Evolutionary conservation across 92 coral and sea anemone species (phyloP).

Genomic region (Siderastrea radians): DNA sequence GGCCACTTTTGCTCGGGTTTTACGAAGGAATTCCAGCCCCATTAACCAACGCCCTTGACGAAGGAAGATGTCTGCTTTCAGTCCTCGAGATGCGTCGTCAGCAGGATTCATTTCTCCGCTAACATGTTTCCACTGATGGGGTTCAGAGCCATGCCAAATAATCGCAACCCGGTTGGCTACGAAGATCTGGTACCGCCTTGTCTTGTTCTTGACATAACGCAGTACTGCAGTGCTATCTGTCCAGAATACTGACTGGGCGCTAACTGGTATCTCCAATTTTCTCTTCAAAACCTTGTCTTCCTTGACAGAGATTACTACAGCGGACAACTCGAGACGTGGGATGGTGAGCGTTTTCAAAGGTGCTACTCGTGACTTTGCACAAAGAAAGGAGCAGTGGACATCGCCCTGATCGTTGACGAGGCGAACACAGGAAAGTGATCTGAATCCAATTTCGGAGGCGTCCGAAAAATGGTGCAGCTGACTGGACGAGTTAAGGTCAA

Average conservation of each 20-base stretch:
- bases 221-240: too few relatives aligned
- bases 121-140: slow-evolving; percentile 21
- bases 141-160: slow-evolving; percentile 23
- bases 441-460: slow-evolving; percentile 25
- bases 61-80: slow-evolving; percentile 15
- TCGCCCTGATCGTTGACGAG: neutral
- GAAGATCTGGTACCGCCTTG: slow-evolving; percentile 37
- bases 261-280: slow-evolving; percentile 1
- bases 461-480: slow-evolving; percentile 21
- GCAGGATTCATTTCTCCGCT: slow-evolving; percentile 30
- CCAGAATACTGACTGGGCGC: too few relatives aligned
- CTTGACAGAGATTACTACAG: slow-evolving; percentile 14
- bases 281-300: neutral
- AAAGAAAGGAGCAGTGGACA: slow-evolving; percentile 17
- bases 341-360: slow-evolving; percentile 30
- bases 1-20: neutral
- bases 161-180: slow-evolving; percentile 41
- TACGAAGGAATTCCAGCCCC: slow-evolving; percentile 35
- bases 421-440: slow-evolving; percentile 11
- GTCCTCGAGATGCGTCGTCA: slow-evolving; percentile 33
- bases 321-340: slow-evolving; percentile 20
- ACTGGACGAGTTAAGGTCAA: neutral
- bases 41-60: slow-evolving; percentile 25
- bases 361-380: slow-evolving; percentile 31
- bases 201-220: too few relatives aligned